phyloP scores from a whole-genome alignment of 2,888 invertebrate species.

The Asteroscopus sphinx region DNA sequence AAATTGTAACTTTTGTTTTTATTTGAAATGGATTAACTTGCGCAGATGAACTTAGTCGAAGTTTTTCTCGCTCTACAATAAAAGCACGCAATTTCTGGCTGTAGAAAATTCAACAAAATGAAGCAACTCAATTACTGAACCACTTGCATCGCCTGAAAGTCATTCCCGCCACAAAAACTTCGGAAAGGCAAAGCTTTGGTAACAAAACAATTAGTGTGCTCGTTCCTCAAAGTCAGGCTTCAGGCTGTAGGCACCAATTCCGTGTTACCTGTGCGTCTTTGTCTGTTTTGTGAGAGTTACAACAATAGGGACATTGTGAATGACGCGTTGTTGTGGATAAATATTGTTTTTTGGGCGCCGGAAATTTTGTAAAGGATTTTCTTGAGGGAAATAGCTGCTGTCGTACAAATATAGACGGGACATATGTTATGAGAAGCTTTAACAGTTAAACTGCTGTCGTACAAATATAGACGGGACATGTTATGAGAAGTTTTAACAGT shows the following conservation, averaged over 20 bases:
- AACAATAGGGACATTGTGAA: constrained; percentile 48
- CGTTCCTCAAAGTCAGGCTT: constrained; percentile 38
- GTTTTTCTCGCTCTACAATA: neutral
- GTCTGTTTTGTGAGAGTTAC: constrained; percentile 43
- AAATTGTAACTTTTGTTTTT: constrained; percentile 5
- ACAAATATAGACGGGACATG: too few relatives aligned
- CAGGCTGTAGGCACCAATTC: constrained; percentile 42
- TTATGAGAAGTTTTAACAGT: too few relatives aligned
- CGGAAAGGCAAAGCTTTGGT: constrained; percentile 39
- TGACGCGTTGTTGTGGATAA: constrained; percentile 42
- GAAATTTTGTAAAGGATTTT: constrained; percentile 21
- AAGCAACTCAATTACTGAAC: constrained; percentile 33
- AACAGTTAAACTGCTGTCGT: too few relatives aligned
- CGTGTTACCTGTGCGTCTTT: constrained; percentile 54
- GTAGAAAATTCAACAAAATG: constrained; percentile 33
- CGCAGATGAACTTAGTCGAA: constrained; percentile 5
- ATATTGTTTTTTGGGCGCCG: constrained; percentile 34
- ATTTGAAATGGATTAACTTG: constrained; percentile 5
- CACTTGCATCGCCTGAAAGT: constrained; percentile 32
- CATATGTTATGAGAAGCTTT: neutral
- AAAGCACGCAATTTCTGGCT: constrained; percentile 11
- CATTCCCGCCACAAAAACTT: constrained; percentile 41
- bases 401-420: too few relatives aligned
- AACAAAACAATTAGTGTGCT: constrained; percentile 57
- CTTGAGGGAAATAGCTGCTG: constrained; percentile 3